These are phyloP conservation scores for Matsumyia berberina DNA, from an alignment of 2,888 invertebrate species.

Conservation along the genomic window DNA sequence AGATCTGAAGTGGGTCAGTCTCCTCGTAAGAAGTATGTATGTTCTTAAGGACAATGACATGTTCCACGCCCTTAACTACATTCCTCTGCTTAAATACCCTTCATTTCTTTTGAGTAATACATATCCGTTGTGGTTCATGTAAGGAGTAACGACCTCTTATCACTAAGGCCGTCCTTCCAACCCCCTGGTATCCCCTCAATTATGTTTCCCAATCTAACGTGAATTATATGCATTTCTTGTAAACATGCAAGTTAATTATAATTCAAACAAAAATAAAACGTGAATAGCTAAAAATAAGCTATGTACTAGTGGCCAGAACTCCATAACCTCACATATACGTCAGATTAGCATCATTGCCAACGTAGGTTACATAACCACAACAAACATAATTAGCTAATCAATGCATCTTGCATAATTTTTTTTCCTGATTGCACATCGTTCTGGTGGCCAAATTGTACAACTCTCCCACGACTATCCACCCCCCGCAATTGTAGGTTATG, in stretches of 20 bases:
- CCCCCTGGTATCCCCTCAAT: too few relatives aligned
- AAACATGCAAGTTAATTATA: background rate
- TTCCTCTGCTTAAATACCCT: too few relatives aligned
- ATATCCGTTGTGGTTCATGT: too few relatives aligned
- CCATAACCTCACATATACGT: conserved; percentile 19
- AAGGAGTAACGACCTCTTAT: too few relatives aligned
- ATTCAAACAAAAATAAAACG: background rate
- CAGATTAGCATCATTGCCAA: background rate
- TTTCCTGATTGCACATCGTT: conserved; percentile 28
- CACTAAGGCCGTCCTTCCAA: too few relatives aligned
- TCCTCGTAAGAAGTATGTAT: too few relatives aligned
- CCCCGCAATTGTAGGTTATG: conserved; percentile 56
- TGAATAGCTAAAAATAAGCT: background rate
- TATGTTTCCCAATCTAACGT: background rate
- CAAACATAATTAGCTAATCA: conserved; percentile 13
- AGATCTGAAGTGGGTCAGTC: too few relatives aligned
- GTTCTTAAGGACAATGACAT: too few relatives aligned
- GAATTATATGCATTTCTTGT: background rate
- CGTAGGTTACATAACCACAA: conserved; percentile 31
- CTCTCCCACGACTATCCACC: conserved; percentile 15
- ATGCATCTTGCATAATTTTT: conserved; percentile 49
- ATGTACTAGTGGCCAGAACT: background rate
- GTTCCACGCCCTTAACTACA: too few relatives aligned
- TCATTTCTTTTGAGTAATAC: too few relatives aligned
- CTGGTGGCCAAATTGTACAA: conserved; percentile 40